A percentile compares a stretch with the other conserved stretches of the same genome.
Evolutionary conservation across 1,140 invertebrate genomes (phyloP).

Genomic region (Drosophila setifemur): DNA sequence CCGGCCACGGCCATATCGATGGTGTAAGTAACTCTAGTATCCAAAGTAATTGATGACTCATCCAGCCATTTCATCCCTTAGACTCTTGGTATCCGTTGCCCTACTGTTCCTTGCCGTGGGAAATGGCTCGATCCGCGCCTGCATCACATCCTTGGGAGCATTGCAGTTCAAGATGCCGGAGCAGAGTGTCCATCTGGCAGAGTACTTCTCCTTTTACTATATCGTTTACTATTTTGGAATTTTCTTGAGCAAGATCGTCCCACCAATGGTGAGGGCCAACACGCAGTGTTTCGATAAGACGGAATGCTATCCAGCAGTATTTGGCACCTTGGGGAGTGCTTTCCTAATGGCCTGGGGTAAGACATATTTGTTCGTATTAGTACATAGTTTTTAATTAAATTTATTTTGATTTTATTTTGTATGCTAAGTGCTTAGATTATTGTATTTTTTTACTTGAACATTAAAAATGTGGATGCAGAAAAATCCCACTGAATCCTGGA

Average conservation of each 20-base stretch:
- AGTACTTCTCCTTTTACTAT: constrained; percentile 81
- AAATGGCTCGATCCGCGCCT: constrained; percentile 93
- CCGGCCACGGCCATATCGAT: constrained; percentile 55
- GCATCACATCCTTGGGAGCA: constrained; percentile 93
- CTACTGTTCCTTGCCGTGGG: constrained; percentile 87
- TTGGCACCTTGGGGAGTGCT: constrained; percentile 61
- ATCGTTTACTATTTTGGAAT: constrained; percentile 81
- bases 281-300: constrained; percentile 69
- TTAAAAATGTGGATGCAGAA: no score
- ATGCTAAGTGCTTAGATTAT: no score
- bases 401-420: no score
- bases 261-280: constrained; percentile 69
- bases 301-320: constrained; percentile 78
- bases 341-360: constrained; percentile 76
- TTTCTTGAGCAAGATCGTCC: constrained; percentile 78
- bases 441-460: no score
- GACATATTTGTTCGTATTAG: no score
- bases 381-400: no score
- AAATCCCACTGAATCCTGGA: no score
- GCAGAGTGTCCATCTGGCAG: constrained; percentile 60
- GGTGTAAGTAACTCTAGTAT: constrained; percentile 45
- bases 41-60: constrained; percentile 47
- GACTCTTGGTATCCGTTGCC: constrained; percentile 83
- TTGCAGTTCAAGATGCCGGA: constrained; percentile 85
- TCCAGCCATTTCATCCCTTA: constrained; percentile 4